Percentiles rank a stretch among this genome's conserved stretches.
Evolutionary conservation across 2,113 vertebrate species (phyloP).

Genomic region (Crocuta crocuta): DNA sequence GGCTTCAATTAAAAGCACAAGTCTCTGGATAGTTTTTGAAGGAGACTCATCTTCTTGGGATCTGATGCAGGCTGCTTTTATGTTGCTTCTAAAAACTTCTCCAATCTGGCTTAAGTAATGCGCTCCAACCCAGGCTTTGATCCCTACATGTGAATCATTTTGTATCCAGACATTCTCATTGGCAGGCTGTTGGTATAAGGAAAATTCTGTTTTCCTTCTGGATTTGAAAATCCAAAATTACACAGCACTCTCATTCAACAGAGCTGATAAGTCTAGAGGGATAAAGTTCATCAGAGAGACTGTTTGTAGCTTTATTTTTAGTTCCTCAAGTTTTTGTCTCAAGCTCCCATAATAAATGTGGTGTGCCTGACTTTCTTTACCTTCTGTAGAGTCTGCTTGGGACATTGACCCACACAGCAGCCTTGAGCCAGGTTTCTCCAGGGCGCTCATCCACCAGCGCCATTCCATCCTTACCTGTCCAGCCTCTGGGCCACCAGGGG

Average conservation of each 20-base stretch:
- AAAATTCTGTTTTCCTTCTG: neutral
- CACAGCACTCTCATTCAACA: neutral
- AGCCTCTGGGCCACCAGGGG: neutral
- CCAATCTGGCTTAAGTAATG: neutral
- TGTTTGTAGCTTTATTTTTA: neutral
- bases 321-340: neutral
- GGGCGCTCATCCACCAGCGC: neutral
- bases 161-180: neutral
- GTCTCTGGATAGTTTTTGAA: neutral
- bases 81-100: neutral
- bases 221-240: neutral
- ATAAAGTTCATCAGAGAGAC: slow-evolving; percentile 1
- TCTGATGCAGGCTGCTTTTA: neutral
- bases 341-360: neutral
- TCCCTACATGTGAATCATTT: neutral
- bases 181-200: neutral
- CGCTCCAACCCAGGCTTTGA: neutral
- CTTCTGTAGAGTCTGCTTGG: neutral
- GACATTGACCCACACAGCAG: neutral
- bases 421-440: neutral
- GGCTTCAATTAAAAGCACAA: neutral
- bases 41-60: neutral
- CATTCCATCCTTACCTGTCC: neutral
- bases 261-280: neutral
- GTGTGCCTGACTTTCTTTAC: neutral